Evolutionary conservation across 2,113 vertebrate species (phyloP), one percentile per base, ranked within the genome.

Genomic region (Caranx ignobilis): DNA sequence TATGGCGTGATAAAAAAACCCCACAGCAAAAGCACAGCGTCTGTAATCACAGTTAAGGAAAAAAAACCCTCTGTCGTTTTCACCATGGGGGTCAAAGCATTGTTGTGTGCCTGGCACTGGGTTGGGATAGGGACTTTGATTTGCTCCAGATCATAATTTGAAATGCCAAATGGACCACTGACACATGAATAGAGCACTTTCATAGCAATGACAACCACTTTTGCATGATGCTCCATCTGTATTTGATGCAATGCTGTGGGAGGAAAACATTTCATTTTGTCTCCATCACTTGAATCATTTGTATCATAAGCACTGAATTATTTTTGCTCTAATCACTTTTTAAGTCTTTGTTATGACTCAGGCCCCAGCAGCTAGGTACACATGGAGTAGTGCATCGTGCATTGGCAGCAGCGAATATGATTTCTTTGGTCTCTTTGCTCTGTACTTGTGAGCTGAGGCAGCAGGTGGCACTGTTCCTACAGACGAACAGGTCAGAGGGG

Each of bases 381-480:
- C 57, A 72, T 26, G 63, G 16, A 60, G 11, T 35, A 26, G 45
- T 9, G 39, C 39, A n/a, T 6, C 12, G n/a, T 54, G 34, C 66
- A 47, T 34, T 7, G n/a, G 45, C 7, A 75, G 59, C 35, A 48
- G 18, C 69, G 26, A 26, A 35, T 6, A 19, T 21, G 35, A 31
- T 45, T 60, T 64, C 69, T 39, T 55, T 3, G 43, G 43, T 63
- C 34, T 10, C 21, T 9, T 6, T 55, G 19, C 43, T 37, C 21
- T 85, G 86, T 65, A 86, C 26, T 88, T 87, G 18, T 43, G 34
- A 47, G 11, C 6, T 21, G 19, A 16, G 47, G 48, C 93, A 85
- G 69, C 86, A 90, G 93, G 91, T 88, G 93, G 90, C 90, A 94
- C 84, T 95, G 91, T 92, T 91, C 76, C 71, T 89, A 65, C 89